Percentiles rank a stretch among this genome's conserved stretches.
Conservation (phyloP, 2,113 vertebrate genomes). For the Toxostoma redivivum region DNA sequence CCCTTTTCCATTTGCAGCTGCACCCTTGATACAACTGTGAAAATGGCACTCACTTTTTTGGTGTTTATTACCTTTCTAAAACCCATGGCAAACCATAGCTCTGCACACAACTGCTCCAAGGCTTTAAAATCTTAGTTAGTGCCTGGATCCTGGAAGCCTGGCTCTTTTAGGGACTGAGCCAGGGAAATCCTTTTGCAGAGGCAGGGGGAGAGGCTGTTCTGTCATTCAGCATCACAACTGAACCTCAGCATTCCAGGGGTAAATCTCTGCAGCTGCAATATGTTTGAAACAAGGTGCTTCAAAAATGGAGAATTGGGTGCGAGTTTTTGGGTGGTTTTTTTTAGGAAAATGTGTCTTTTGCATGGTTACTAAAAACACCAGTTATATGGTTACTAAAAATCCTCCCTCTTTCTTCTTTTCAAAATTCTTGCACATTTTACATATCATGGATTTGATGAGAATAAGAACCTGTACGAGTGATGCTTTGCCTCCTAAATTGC, state of each 20-base stretch:
- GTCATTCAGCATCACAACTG: not conserved
- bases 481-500: not conserved
- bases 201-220: not conserved
- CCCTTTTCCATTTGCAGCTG: not conserved
- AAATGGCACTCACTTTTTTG: not conserved
- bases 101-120: not conserved
- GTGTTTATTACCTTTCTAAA: not conserved
- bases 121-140: not conserved
- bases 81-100: not conserved
- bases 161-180: not conserved
- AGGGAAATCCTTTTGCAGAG: not conserved
- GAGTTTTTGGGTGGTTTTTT: rapidly evolving
- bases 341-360: not conserved
- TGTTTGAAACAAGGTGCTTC: not conserved
- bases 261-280: not conserved
- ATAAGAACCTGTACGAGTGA: not conserved
- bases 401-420: not conserved
- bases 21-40: not conserved
- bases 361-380: not conserved
- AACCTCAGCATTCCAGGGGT: not conserved
- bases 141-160: not conserved
- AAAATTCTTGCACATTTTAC: not conserved
- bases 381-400: not conserved
- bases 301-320: too few relatives aligned
- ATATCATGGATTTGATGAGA: not conserved